Evolutionary conservation across 2,797 vertebrate species (phyloP), one percentile per base, ranked within the genome.

Genomic region (Somateria mollissima): DNA sequence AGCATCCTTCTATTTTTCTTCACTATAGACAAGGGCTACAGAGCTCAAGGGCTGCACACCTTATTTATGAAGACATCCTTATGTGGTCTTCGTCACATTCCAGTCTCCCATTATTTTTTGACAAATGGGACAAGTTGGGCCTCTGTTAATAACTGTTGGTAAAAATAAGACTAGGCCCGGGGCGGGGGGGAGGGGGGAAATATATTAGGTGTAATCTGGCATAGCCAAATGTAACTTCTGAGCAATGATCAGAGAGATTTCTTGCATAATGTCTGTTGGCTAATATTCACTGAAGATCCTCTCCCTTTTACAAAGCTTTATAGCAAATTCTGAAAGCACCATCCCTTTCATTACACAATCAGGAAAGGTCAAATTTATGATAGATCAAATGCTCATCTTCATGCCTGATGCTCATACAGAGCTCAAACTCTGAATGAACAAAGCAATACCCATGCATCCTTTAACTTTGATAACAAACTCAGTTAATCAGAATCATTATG

Each of bases 101-200:
- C 27, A 79, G 54, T 66, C 32, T 71, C 34, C 27, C 34, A 30
- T 36, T 47, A 47, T 19, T 54, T 75, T 87, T 47, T 60, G 30
- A 58, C 32, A 85, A 71, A 54, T 53, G 54, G 43, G 41, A 61
- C 36, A 71, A 61, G 53, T 24, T 47, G 13, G 41, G 7, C 49
- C 66, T 84, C 84, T 43, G 54, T 11, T 95, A 81, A 71, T 54
- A 82, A 74, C 37, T 70, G 27, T 25, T 75, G 60, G 43, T 86
- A 92, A 85, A 79, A 96, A 92, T 37, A 92, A 90, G 60, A n/a
- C 86, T 39, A 95, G 37, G 65, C 69, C 74, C 37, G 5, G 10
- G 57, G 37, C 37, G 5, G 69, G n/a, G n/a, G 0, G 8, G 8
- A 60, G 37, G 43, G 7, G 65, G n/a, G 0, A 11, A 20, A 30